Percentiles rank a stretch among this genome's conserved stretches.
Conservation (phyloP, 2,113 vertebrate species). For the Perognathus longimembris region DNA sequence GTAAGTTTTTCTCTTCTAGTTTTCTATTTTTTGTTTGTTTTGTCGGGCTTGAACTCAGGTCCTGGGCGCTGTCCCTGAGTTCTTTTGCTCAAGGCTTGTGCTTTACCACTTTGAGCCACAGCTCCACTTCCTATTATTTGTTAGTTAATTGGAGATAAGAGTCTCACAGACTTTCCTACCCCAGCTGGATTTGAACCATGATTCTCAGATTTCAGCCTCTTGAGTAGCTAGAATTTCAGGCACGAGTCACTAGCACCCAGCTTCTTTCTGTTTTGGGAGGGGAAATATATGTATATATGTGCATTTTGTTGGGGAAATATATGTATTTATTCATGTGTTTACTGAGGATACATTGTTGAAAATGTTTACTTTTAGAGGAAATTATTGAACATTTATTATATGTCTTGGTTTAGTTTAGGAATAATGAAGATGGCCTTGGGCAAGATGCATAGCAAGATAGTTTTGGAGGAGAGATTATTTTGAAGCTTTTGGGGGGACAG, state of each 20-base stretch:
- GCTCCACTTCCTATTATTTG: no score
- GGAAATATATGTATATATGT: neutral
- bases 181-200: no score
- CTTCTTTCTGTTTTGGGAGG: neutral
- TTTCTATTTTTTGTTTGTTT: no score
- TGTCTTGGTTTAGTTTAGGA: neutral
- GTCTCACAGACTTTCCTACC: no score
- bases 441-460: neutral
- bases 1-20: conserved; percentile 81
- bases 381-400: conserved; percentile 22
- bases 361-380: conserved; percentile 24
- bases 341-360: neutral
- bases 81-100: no score
- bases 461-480: neutral
- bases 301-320: neutral
- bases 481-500: neutral
- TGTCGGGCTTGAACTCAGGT: no score
- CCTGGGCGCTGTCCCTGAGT: no score
- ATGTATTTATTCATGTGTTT: neutral
- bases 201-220: no score
- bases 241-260: no score
- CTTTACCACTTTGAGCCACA: no score
- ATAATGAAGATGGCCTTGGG: neutral
- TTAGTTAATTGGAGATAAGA: no score
- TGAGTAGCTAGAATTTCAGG: no score